phyloP scores from a whole-genome alignment of 2,113 vertebrate species.

The Brachypteracias leptosomus region DNA sequence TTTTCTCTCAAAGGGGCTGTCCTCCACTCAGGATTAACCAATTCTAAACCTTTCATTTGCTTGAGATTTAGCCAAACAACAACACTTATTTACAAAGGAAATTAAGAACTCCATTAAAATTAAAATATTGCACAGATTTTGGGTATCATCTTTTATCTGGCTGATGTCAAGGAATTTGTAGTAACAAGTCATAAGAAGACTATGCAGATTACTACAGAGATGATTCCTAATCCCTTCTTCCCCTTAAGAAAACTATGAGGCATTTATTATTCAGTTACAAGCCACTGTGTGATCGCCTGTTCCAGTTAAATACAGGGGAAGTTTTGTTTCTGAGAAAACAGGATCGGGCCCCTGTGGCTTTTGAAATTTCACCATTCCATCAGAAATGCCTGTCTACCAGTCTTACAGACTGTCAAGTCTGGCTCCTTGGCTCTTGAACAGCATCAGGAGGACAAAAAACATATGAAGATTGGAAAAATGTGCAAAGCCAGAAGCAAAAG shows the following conservation, averaged over 20 bases:
- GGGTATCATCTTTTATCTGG: not conserved
- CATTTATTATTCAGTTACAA: not conserved
- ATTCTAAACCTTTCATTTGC: slow-evolving; percentile 13
- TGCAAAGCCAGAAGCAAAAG: slow-evolving; percentile 29
- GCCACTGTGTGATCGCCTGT: not conserved
- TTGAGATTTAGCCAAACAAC: slow-evolving; percentile 40
- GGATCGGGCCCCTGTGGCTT: not conserved
- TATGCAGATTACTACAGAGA: not conserved
- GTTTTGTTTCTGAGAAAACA: not conserved
- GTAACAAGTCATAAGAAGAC: not conserved
- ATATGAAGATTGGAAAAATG: slow-evolving; percentile 31
- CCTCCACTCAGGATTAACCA: slow-evolving; percentile 52
- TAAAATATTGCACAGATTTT: not conserved
- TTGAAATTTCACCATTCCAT: not conserved
- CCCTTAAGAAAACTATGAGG: not conserved
- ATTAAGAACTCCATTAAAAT: slow-evolving; percentile 5
- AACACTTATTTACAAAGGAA: slow-evolving; percentile 26
- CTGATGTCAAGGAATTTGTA: not conserved
- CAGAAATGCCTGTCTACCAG: slow-evolving; percentile 17
- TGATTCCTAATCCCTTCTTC: not conserved
- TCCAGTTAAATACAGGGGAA: not conserved
- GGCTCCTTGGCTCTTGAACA: not conserved
- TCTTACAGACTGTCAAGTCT: not conserved
- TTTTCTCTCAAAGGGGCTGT: slow-evolving; percentile 44
- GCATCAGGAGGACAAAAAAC: slow-evolving; percentile 34